phyloP scores from a whole-genome alignment of 2,888 invertebrate species.

The Campoletis raptor region DNA sequence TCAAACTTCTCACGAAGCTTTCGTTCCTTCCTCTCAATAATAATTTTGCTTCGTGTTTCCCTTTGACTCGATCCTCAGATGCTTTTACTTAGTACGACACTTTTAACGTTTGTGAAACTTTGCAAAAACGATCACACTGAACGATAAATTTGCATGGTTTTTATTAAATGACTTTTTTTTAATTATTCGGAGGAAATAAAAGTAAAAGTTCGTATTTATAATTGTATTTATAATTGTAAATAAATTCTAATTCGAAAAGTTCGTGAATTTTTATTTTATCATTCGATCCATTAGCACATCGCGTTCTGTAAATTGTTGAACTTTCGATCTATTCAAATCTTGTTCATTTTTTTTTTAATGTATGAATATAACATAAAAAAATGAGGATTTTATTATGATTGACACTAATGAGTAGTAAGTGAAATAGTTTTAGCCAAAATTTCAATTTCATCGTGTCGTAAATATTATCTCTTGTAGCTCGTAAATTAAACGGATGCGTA shows the following conservation, averaged over 20 bases:
- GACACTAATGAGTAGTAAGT: neutral
- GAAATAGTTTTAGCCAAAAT: conserved; percentile 5
- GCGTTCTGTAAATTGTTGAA: neutral
- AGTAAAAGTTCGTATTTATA: no score
- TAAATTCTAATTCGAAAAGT: no score
- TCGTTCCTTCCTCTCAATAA: conserved; percentile 24
- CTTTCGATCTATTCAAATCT: neutral
- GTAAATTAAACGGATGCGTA: conserved; percentile 48
- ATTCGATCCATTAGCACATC: no score
- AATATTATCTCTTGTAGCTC: conserved; percentile 36
- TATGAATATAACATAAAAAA: neutral
- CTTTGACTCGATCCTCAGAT: conserved; percentile 21
- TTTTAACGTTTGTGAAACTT: conserved; percentile 9
- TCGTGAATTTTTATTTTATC: no score
- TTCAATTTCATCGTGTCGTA: conserved; percentile 15
- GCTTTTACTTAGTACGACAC: neutral
- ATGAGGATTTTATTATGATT: neutral
- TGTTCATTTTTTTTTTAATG: neutral
- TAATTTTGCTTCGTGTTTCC: conserved; percentile 17
- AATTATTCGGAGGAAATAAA: neutral
- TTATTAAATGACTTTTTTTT: neutral
- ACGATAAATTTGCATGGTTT: neutral
- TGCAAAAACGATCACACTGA: neutral
- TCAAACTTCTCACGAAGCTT: conserved; percentile 56
- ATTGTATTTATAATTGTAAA: no score